Base-by-base conservation (phyloP, 2,113 vertebrate genomes). In the Seriola rivoliana region DNA sequence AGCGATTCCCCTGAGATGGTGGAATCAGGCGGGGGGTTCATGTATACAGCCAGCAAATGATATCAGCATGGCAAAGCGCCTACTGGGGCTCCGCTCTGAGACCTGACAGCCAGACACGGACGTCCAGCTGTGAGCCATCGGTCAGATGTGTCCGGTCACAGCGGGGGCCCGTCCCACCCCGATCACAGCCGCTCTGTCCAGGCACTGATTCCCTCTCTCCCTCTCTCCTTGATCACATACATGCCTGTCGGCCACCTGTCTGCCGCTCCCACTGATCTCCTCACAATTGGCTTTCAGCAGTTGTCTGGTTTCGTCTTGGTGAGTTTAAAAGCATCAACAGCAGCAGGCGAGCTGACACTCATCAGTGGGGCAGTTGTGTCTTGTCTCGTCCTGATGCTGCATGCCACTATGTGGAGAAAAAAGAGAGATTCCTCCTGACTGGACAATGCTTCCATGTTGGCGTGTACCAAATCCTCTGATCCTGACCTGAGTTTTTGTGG, bases 81-180 rank as follows among this genome's bases (percentile, higher is more conserved):
- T 34, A 42, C 85, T 69, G 66, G 73, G 29, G 85, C 85, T 58
- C 19, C 10, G 58, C 87, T 54, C 65, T 7, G 57, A 72, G 79
- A 75, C 71, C 76, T 88, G 86, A 90, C 90, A 90, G 88, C 71
- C 89, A 81, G 91, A 90, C 91, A 92, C 3, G 76, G 84, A 60
- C 62, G 38, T 88, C 92, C 88, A 88, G 88, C 93, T 90, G 92
- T 77, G 89, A 84, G 59, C 78, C 70, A 78, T 92, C 69, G 88
- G 85, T 93, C 81, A 85, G 90, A 91, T 87, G 88, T 82, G 88
- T 86, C 88, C 69, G 66, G 68, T 82, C 90, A 44, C 88, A 89
- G 89, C 62, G 32, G 88, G 88, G 88, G 71, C 32, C 29, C 54
- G 62, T 82, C 70, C 64, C 84, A 44, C 83, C 84, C 83, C 6